phyloP scores from a whole-genome alignment of 2,888 invertebrate genomes.

The Drosophila borealis region DNA sequence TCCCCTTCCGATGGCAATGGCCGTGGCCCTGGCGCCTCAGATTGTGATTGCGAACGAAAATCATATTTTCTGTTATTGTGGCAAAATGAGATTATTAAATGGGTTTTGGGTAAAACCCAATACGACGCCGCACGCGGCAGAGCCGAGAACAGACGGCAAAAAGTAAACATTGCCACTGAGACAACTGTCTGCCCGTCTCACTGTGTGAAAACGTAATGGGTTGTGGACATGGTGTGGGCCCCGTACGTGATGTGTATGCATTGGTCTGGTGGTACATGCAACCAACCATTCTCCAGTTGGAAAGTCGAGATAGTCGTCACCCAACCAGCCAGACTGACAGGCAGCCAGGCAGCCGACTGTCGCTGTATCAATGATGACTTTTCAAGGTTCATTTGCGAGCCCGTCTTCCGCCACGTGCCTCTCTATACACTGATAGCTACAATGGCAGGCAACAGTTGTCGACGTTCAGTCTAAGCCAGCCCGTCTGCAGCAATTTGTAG shows the following conservation, averaged over 20 bases:
- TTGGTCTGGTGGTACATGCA: constrained; percentile 44
- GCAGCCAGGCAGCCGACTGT: constrained; percentile 25
- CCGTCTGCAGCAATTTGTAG: constrained; percentile 73
- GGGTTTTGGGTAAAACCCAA: constrained; percentile 80
- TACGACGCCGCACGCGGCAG: constrained; percentile 62
- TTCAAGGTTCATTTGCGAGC: constrained; percentile 77
- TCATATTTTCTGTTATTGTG: constrained; percentile 82
- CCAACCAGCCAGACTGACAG: constrained; percentile 10
- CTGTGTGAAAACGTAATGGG: constrained; percentile 70
- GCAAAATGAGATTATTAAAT: constrained; percentile 81
- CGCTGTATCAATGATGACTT: constrained; percentile 69
- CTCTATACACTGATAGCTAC: constrained; percentile 7
- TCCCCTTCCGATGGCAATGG: constrained; percentile 31
- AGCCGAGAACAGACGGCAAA: constrained; percentile 57
- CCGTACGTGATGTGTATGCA: constrained; percentile 78
- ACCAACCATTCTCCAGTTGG: constrained; percentile 21
- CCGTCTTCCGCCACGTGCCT: constrained; percentile 9
- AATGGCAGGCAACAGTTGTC: constrained; percentile 70
- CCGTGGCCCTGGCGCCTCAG: constrained; percentile 49
- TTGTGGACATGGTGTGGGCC: constrained; percentile 45
- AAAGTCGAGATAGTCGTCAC: constrained; percentile 24
- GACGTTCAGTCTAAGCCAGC: constrained; percentile 39
- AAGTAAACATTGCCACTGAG: constrained; percentile 74
- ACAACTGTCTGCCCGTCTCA: constrained; percentile 57
- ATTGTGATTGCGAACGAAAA: constrained; percentile 68